Evolutionary conservation across 2,797 vertebrate genomes (phyloP), one percentile per base, ranked within the genome.

Genomic region (Enteromius paludinosus): DNA sequence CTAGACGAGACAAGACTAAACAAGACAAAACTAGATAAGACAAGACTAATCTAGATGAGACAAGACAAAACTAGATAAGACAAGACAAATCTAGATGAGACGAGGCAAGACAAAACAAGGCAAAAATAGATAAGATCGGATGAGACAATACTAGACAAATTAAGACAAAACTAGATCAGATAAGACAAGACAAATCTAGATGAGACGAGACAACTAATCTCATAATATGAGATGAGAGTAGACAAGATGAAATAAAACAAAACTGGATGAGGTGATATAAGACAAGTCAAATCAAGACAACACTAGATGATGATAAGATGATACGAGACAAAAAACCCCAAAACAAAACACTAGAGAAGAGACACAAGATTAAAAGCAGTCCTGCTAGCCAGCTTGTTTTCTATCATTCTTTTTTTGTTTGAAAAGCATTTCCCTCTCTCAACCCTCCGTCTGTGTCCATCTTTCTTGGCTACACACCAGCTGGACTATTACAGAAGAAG

Each of bases 351-450:
- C 7, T 18, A 33, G 20, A 10, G 4, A 33, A 41, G 5, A n/a
- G 52, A 77, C 49, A 79, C 18, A 1, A 10, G 14, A 28, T 2
- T 10, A 15, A 1, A 52, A 62, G 18, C 33, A 25, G 11, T 18
- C 5, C 47, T 75, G 6, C 70, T n/a, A 25, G 65, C 9, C 18
- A 84, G n/a, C 15, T 86, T 85, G 85, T 83, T 87, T 89, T 91
- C 88, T 89, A 90, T 93, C 90, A 90, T 89, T 87, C 62, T 49
- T 84, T 14, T 84, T 91, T 93, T 91, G 90, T 92, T 92, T 92
- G 89, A 94, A 91, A 93, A 89, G 82, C 81, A 30, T 83, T 72
- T 86, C 85, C 70, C 89, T 90, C 90, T 88, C 90, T 89, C 84
- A 83, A 84, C 72, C 86, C 69, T 72, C 56, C n/a, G 17, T 68